Evolutionary conservation across 2,113 vertebrate species (phyloP), one percentile per base, ranked within the genome.

Genomic region (Nothobranchius kuhntae): DNA sequence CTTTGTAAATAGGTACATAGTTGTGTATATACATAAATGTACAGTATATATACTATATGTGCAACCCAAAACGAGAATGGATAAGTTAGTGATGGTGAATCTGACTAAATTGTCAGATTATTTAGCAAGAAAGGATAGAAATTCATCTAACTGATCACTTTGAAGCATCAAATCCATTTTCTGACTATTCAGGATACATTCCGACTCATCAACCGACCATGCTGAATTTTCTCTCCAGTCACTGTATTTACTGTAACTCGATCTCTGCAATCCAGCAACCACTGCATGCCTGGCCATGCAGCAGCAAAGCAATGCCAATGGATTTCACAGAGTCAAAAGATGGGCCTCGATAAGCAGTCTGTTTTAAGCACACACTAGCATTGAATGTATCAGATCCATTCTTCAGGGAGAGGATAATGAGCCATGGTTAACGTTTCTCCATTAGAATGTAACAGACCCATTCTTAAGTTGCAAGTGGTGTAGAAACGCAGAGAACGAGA

Each of bases 331-430:
- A 68, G 68, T 65, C 57, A 24, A 26, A 61, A 58, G 78, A 53
- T 45, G 30, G 71, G 61, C 67, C 66, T 6, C n/a, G 7, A 64
- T 38, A 69, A 58, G 26, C 35, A 46, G 65, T 53, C 73, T 11
- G 77, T 66, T 60, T 65, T 65, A 83, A 86, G 87, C 84, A 87
- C 82, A 89, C 61, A 71, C 78, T 75, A 68, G 78, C 80, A 69
- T 76, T 89, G 90, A 91, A 91, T 91, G 90, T 90, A 91, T 86
- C 61, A 68, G 84, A 75, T 82, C 79, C 85, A 86, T 89, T 87
- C 76, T 89, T 87, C 87, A 90, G 89, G 90, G 81, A 89, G 86
- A 90, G 89, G 90, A 91, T 81, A 87, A 89, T 72, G 86, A 91
- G 87, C 89, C 89, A 90, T 90, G 87, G 83, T 88, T 75, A 67